phyloP scores from a whole-genome alignment of 2,888 invertebrate species.

The Torymus auratus region DNA sequence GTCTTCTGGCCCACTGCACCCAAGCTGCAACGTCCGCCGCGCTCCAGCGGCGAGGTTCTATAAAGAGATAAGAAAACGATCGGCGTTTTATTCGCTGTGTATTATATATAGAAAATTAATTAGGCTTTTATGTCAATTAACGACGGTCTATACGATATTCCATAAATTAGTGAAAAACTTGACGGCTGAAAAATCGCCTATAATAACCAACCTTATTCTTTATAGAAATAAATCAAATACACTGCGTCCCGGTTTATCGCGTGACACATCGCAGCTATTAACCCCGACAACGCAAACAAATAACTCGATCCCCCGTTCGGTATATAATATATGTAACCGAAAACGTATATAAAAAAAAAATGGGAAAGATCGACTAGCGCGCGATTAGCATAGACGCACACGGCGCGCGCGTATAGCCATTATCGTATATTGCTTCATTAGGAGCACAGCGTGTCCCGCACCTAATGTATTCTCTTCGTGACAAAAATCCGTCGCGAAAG shows the following conservation, averaged over 20 bases:
- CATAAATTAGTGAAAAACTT: too few relatives aligned
- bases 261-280: conserved; percentile 16
- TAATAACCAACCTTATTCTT: too few relatives aligned
- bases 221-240: too few relatives aligned
- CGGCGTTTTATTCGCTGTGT: too few relatives aligned
- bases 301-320: background rate
- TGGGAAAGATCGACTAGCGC: background rate
- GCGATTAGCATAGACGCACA: conserved; percentile 13
- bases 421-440: conserved; percentile 39
- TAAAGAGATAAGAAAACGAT: conserved; percentile 64
- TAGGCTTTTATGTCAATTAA: too few relatives aligned
- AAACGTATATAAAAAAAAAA: background rate
- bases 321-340: too few relatives aligned
- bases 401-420: background rate
- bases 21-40: conserved; percentile 90
- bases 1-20: conserved; percentile 91
- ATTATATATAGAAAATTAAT: too few relatives aligned
- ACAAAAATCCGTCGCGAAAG: background rate
- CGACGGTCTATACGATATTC: too few relatives aligned
- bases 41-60: conserved; percentile 94
- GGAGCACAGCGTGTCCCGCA: background rate
- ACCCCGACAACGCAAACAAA: background rate
- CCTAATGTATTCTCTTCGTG: conserved; percentile 17
- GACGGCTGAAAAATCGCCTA: too few relatives aligned
- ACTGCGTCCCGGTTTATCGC: background rate